Evolutionary conservation across 2,888 invertebrate genomes (phyloP).

Genomic region (Ypsolopha sequella): DNA sequence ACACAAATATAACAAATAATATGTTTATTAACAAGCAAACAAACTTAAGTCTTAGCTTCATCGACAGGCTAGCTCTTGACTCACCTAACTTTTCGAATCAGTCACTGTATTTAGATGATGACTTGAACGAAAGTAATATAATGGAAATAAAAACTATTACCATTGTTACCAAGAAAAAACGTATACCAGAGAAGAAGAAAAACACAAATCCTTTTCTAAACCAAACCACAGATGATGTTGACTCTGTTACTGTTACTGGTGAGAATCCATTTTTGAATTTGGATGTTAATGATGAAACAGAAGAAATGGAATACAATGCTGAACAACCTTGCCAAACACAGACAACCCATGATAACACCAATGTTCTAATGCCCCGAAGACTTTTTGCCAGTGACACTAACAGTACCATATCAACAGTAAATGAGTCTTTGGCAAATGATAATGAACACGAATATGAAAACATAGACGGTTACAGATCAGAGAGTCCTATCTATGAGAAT

Average conservation of each 20-base stretch:
- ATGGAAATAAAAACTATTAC: conserved; percentile 68
- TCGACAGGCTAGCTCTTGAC: conserved; percentile 52
- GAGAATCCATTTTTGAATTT: conserved; percentile 48
- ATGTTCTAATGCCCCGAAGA: conserved; percentile 36
- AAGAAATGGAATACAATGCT: conserved; percentile 40
- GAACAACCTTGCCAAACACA: conserved; percentile 20
- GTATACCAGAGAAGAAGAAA: conserved; percentile 26
- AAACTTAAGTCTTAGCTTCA: conserved; percentile 55
- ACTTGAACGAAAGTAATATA: conserved; percentile 64
- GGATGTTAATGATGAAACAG: conserved; percentile 17
- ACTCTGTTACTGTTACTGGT: conserved; percentile 15
- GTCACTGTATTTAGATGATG: conserved; percentile 56
- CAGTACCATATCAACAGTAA: conserved; percentile 55
- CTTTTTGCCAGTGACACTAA: conserved; percentile 49
- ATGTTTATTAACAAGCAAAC: conserved; percentile 44
- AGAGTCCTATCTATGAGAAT: conserved; percentile 55
- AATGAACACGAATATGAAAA: conserved; percentile 50
- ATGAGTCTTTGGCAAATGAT: conserved; percentile 32
- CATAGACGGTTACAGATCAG: conserved; percentile 41
- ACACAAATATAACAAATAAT: conserved; percentile 38
- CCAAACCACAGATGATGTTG: conserved; percentile 28
- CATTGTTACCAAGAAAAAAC: conserved; percentile 54
- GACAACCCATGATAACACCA: conserved; percentile 15
- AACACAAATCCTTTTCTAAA: conserved; percentile 61
- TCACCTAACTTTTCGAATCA: conserved; percentile 49